Evolutionary conservation across 2,113 vertebrate species (phyloP), one percentile per base, ranked within the genome.

Genomic region (Chiloscyllium plagiosum): DNA sequence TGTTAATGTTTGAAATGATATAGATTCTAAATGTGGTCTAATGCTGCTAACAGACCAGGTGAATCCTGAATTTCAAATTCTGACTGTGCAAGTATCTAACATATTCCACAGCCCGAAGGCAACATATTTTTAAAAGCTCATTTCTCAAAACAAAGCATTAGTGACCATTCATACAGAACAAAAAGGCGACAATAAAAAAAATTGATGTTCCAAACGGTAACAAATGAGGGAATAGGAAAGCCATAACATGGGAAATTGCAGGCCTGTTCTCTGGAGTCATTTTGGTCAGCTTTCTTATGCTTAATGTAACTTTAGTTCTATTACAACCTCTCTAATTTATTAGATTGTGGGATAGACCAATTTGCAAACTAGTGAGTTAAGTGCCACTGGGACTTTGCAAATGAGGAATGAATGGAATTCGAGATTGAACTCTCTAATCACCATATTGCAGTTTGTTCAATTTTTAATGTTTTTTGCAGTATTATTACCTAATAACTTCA

Each of bases 41-140:
- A 24, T 33, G 33, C 1, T 92, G 17, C 5, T 93, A 56, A 92
- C 20, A 5, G 65, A n/a, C 89, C 33, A 37, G 90, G 33, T 93
- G 90, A 6, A 68, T 68, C 17, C n/a, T 93, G 61, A 93, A 93
- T 93, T 93, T 93, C 42, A 68, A 37, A 93, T 93, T 26, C 61
- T 93, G 56, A 66, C n/a, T 68, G 66, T 13, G 2, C 90, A 66
- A 66, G n/a, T 65, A 37, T 93, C 56, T 68, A 93, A 93, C 97
- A 97, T 97, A 97, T 97, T 97, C 96, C 97, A 97, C 68, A 87
- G 97, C 96, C 97, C 97, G 97, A 97, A 97, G 97, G 97, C 96
- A 97, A 98, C 97, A 97, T 97, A 97, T 97, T 97, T 52, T 26
- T 98, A 97, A 97, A 97, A 98, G 97, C 97, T 98, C 97, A 98